Conservation (phyloP, 2,888 invertebrate species). For the Cryptocephalus primarius region DNA sequence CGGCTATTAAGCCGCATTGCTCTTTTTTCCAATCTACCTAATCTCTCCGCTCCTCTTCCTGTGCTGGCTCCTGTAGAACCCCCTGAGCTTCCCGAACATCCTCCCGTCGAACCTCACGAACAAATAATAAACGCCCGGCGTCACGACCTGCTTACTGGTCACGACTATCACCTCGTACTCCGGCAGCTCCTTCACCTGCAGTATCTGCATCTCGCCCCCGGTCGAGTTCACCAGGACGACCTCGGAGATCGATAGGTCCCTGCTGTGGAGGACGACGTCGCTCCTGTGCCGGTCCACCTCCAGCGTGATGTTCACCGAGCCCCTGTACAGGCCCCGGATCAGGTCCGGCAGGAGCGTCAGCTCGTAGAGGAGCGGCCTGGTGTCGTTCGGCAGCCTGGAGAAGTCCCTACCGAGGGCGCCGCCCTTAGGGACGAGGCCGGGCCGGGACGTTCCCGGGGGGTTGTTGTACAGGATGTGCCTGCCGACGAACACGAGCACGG, state of each 20-base stretch:
- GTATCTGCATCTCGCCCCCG: constrained; percentile 12
- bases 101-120: constrained; percentile 51
- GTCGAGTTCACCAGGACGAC: constrained; percentile 17
- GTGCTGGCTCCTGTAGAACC: constrained; percentile 62
- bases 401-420: constrained; percentile 4
- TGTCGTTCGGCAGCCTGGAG: constrained; percentile 45
- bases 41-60: constrained; percentile 7
- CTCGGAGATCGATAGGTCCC: constrained; percentile 23
- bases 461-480: constrained; percentile 22
- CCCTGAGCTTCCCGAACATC: constrained; percentile 53
- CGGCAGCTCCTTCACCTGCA: constrained; percentile 23
- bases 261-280: constrained; percentile 25
- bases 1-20: no score
- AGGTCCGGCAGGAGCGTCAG: constrained; percentile 54
- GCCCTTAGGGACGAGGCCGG: no score
- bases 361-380: constrained; percentile 52
- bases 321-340: constrained; percentile 45
- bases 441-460: neutral
- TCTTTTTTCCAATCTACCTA: constrained; percentile 18
- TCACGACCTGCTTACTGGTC: constrained; percentile 20
- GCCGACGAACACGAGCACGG: constrained; percentile 32
- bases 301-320: constrained; percentile 45
- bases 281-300: constrained; percentile 28
- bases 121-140: constrained; percentile 43
- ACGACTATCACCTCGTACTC: constrained; percentile 25